Conservation (phyloP, 2,113 vertebrate species). For the Rhabdomys dilectus region DNA sequence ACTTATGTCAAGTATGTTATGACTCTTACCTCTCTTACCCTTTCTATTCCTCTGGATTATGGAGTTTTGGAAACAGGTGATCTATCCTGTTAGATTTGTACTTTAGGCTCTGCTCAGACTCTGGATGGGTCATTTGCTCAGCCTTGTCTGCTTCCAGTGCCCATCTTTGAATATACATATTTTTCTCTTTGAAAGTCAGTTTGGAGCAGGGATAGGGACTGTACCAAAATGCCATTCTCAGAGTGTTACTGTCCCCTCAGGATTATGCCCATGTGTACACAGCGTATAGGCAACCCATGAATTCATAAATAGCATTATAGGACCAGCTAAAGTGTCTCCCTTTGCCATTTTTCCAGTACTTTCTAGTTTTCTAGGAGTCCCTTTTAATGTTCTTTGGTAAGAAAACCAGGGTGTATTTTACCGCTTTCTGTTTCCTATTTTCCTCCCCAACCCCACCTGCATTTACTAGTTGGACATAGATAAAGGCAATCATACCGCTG, state of each 20-base stretch:
- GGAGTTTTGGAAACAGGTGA: neutral
- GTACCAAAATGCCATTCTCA: neutral
- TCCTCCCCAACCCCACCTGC: neutral
- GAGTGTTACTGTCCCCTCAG: neutral
- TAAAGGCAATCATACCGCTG: fast-evolving
- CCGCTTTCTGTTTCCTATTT: neutral
- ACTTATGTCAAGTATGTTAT: neutral
- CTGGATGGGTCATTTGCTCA: neutral
- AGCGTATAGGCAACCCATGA: neutral
- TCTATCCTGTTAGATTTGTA: neutral
- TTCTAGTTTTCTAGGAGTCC: neutral
- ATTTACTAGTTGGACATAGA: no score
- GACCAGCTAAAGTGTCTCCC: neutral
- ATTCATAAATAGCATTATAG: neutral
- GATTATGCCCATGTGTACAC: neutral
- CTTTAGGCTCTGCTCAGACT: neutral
- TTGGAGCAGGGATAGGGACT: neutral
- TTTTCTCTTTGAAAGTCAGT: neutral
- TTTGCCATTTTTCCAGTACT: neutral
- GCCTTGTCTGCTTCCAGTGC: neutral
- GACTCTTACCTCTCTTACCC: neutral
- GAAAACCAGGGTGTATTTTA: neutral
- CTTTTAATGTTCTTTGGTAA: neutral
- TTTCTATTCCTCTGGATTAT: neutral
- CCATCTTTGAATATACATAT: neutral